phyloP scores from a whole-genome alignment of 2,888 invertebrate species.

The Chalcis sispes region DNA sequence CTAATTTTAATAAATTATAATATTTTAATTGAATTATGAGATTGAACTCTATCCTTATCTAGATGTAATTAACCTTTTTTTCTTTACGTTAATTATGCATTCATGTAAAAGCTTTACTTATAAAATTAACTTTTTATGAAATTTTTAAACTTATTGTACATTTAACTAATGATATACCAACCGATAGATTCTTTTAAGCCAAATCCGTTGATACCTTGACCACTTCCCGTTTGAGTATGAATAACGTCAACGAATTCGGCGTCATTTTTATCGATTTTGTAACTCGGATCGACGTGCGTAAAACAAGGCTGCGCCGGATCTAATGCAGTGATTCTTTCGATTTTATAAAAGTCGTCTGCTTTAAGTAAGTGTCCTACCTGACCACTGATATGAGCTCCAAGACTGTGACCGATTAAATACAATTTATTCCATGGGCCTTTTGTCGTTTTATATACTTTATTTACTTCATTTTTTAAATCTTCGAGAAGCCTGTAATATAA shows the following conservation, averaged over 20 bases:
- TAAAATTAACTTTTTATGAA: too few species aligned
- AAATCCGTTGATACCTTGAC: conserved; percentile 78
- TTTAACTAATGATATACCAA: conserved; percentile 60
- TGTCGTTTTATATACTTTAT: too few species aligned
- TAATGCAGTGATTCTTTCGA: conserved; percentile 76
- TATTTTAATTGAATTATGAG: not conserved
- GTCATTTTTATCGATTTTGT: conserved; percentile 78
- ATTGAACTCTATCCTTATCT: too few species aligned
- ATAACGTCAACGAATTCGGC: conserved; percentile 81
- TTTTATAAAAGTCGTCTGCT: conserved; percentile 59
- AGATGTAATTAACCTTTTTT: too few species aligned
- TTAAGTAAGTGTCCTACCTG: conserved; percentile 78
- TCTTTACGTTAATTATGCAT: too few species aligned
- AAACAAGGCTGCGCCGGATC: conserved; percentile 84
- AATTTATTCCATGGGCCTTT: conserved; percentile 67
- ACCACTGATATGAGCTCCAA: conserved; percentile 81
- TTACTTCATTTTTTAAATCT: too few species aligned
- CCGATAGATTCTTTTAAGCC: conserved; percentile 79
- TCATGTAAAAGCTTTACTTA: too few species aligned
- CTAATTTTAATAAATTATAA: not conserved
- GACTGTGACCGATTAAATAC: conserved; percentile 80
- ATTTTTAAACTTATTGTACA: too few species aligned
- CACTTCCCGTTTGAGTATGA: conserved; percentile 79
- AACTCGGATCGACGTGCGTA: conserved; percentile 73
- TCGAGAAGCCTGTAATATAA: too few species aligned